These are phyloP conservation scores for Leucoma salicis DNA, from an alignment of 2,888 invertebrate species.

Conservation along the genomic window DNA sequence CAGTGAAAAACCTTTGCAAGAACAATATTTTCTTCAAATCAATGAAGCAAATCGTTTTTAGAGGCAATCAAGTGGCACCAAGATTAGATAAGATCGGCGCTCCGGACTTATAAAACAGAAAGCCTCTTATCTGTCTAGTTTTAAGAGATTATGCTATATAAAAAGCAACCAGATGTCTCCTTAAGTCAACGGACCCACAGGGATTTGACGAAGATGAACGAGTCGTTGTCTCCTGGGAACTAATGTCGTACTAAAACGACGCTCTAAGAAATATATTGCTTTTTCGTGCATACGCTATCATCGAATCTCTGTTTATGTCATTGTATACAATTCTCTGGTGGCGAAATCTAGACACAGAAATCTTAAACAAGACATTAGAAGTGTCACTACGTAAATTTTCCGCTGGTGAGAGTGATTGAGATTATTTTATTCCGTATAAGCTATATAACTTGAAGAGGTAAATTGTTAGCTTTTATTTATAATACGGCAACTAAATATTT, in stretches of 20 bases:
- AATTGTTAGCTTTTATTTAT: no score
- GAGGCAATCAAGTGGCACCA: neutral
- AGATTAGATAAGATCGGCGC: neutral
- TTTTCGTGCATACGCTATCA: conserved; percentile 28
- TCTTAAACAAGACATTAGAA: no score
- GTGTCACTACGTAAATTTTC: no score
- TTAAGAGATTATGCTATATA: conserved; percentile 24
- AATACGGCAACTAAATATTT: no score
- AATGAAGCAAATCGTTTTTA: neutral
- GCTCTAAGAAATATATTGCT: conserved; percentile 24
- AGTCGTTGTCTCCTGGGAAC: conserved; percentile 18
- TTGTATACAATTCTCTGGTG: conserved; percentile 2
- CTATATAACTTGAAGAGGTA: no score
- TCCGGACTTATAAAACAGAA: conserved; percentile 10
- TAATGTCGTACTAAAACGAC: conserved; percentile 30
- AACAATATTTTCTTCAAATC: no score
- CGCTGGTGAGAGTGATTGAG: no score
- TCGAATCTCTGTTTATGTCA: neutral
- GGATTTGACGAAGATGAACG: conserved; percentile 49
- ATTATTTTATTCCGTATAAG: no score
- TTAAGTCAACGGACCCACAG: conserved; percentile 24
- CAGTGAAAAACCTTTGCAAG: no score
- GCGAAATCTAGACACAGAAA: neutral
- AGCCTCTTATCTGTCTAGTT: conserved; percentile 13
- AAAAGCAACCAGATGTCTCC: conserved; percentile 26